Base-by-base conservation (phyloP, 2,888 invertebrate species). In the Trissoscelio sp. region DNA sequence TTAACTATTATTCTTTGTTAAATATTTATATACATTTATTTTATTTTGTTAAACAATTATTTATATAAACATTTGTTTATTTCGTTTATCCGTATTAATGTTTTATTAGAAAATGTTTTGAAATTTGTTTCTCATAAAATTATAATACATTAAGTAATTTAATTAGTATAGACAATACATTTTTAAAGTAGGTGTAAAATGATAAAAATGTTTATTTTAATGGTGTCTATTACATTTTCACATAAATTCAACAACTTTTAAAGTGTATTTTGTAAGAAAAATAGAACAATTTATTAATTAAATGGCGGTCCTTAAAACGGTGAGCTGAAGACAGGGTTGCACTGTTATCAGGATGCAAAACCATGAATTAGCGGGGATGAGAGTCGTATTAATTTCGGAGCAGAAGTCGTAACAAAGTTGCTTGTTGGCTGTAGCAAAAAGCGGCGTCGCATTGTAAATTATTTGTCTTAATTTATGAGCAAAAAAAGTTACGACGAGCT, bases 381-480 rank as follows among this genome's bases (percentile, higher is more conserved):
- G 74, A 77, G 28, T 28, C 9, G 48, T 62, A 69, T 77, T 69
- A 69, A 69, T 77, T 77, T 55, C 37, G 9, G 28, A 67, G 53
- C 75, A 67, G 12, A 64, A 70, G 70, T 70, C 48, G 57, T 70
- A 78, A 62, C 78, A 64, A 57, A 64, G 70, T 64, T 39, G 64
- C 53, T 69, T 46, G 57, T 51, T 51, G 42, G 18, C 42, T 14
- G 44, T 34, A 46, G 62, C 60, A 46, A 57, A 46, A 73, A 78
- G 60, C 57, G 44, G 55, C 73, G 55, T 66, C 46, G 67, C 73
- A 67, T 69, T 73, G 78, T 82, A 78, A 78, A 82, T 79, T 70
- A 82, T 82, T 79, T 82, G 66, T 74, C 74, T 82, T 74, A 69
- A 82, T 82, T 82, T 75, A 75, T 67, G 79, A 66, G 58, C 46